Evolutionary conservation across 1,140 invertebrate genomes (phyloP), one percentile per base, ranked within the genome.

Genomic region (Drosophila kepulauana): DNA sequence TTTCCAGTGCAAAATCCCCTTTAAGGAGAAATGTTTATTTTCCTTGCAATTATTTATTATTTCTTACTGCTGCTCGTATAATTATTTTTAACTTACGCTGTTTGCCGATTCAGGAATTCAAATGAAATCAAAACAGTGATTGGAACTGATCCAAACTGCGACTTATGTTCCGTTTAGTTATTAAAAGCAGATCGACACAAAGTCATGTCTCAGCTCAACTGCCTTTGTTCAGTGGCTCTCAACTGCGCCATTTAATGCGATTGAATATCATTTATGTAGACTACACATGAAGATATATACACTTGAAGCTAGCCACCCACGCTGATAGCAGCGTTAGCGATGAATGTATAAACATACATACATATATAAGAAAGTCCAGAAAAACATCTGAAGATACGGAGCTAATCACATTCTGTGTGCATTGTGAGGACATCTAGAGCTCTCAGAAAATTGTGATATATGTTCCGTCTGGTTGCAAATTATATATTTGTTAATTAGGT

Each of bases 101-200:
- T 43, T 68, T 76, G 61, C 49, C 35, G 38, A 52, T 38, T 46
- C 46, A 13, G 28, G 8, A 3, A 35, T 30, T 8, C 35, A 52
- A 63, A 20, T 62, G 5, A 54, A 54, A 15, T n/a, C 38, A 4
- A 43, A 57, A 65, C 35, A 72, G 62, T 58, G 66, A 76, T 66
- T 66, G 45, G 54, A 13, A n/a, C 30, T 62, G 51, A 57, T 75
- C 45, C 33, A 82, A 75, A 75, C 74, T 74, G 43, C 30, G 38
- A 67, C 16, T 54, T 49, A n/a, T 25, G 13, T 45, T 52, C 33
- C 10, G 33, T 33, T 33, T 15, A 52, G 3, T 49, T 28, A 28
- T 49, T 20, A 52, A 28, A 13, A 11, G 35, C 15, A 54, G 30
- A 30, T 48, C 48, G 48, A 13, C 38, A 41, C 5, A 30, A 52